phyloP scores from a whole-genome alignment of 2,113 vertebrate genomes.

The Meriones unguiculatus region DNA sequence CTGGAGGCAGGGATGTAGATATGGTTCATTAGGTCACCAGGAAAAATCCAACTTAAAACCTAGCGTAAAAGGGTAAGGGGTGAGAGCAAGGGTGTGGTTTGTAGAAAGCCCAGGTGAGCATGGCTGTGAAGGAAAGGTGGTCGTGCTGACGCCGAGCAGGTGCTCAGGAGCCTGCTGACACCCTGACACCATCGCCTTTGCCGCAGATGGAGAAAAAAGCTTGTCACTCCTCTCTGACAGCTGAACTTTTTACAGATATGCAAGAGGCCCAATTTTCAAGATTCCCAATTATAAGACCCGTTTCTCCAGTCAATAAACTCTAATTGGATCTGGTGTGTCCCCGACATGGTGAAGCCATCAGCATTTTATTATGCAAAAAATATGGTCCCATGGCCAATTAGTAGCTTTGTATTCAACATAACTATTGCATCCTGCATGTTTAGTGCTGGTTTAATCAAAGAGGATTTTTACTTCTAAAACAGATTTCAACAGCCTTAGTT shows the following conservation, averaged over 20 bases:
- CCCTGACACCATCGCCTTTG: background rate
- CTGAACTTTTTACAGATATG: slow-evolving; percentile 64
- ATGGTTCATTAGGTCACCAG: background rate
- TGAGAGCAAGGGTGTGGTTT: background rate
- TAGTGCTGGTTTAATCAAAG: slow-evolving; percentile 69
- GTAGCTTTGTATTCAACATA: slow-evolving; percentile 48
- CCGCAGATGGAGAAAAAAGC: slow-evolving; percentile 59
- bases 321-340: slow-evolving; percentile 68
- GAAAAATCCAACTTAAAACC: background rate
- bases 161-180: background rate
- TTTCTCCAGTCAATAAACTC: slow-evolving; percentile 64
- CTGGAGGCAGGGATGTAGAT: background rate
- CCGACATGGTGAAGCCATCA: slow-evolving; percentile 60
- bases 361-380: slow-evolving; percentile 77
- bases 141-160: background rate
- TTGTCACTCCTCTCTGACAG: slow-evolving; percentile 64
- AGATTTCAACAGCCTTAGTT: background rate
- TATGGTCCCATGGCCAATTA: slow-evolving; percentile 71
- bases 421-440: slow-evolving; percentile 59
- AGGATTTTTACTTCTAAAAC: slow-evolving; percentile 64
- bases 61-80: slow-evolving; percentile 6
- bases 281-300: slow-evolving; percentile 56
- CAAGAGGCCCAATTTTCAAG: slow-evolving; percentile 35
- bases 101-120: background rate
- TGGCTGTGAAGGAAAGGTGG: background rate